Percentiles rank a stretch among this genome's conserved stretches.
Conservation (phyloP, 2,888 invertebrate genomes). For the Lydus trimaculatus region DNA sequence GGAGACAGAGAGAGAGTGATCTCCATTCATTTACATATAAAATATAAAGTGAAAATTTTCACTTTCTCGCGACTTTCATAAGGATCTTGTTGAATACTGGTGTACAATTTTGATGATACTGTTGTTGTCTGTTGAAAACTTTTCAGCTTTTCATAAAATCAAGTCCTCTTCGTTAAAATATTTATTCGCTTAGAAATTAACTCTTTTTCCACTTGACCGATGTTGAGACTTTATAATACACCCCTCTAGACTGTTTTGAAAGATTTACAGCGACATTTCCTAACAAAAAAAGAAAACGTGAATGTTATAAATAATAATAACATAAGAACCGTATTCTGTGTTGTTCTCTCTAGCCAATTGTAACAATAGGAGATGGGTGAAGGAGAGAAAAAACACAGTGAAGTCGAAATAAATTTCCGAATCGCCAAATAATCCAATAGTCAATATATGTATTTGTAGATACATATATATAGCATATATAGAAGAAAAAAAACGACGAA, state of each 20-base stretch:
- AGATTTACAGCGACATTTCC: background rate
- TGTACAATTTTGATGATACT: background rate
- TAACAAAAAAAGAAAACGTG: background rate
- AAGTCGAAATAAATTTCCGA: conserved; percentile 12
- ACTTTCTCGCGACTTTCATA: conserved; percentile 14
- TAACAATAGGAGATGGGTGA: background rate
- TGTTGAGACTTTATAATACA: background rate
- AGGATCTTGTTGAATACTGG: background rate
- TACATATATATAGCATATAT: conserved; percentile 34
- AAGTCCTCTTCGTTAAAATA: background rate
- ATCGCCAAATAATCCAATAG: conserved; percentile 39
- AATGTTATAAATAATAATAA: background rate
- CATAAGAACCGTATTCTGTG: background rate
- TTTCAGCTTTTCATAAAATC: background rate
- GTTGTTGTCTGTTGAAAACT: background rate
- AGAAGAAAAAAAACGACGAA: too few species aligned
- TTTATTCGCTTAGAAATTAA: background rate
- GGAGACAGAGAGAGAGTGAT: conserved; percentile 15
- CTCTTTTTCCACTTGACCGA: background rate
- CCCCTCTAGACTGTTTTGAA: background rate
- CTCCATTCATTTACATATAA: conserved; percentile 37
- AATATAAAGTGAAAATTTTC: conserved; percentile 34
- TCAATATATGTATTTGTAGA: background rate
- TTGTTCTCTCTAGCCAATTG: background rate
- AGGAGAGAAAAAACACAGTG: background rate